A percentile compares a stretch with the other conserved stretches of the same genome.
Conservation (phyloP, 2,113 vertebrate genomes). For the Equus quagga region DNA sequence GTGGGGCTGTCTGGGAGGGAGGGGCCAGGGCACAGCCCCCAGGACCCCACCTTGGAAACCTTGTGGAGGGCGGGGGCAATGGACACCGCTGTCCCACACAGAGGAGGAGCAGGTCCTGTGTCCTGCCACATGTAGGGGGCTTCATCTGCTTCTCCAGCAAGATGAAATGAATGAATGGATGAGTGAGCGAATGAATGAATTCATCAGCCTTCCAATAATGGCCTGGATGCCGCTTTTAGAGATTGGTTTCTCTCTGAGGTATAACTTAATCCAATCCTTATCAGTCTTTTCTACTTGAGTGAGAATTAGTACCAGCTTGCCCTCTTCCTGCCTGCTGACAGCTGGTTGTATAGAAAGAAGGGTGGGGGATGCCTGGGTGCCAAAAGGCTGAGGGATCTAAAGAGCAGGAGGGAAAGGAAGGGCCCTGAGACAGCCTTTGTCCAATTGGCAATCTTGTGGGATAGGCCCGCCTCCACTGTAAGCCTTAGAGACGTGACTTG, state of each 20-base stretch:
- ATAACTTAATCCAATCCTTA: neutral
- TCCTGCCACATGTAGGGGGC: neutral
- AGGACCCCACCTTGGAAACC: neutral
- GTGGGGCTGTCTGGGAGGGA: neutral
- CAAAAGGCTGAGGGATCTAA: neutral
- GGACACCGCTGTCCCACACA: neutral
- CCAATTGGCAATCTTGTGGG: no score
- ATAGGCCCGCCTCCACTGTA: neutral
- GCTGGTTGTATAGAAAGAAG: neutral
- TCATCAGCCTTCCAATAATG: no score
- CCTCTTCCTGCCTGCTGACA: neutral
- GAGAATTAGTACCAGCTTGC: neutral
- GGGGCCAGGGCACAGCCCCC: accelerated
- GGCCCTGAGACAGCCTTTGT: neutral
- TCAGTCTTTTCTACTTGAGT: neutral
- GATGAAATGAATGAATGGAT: neutral
- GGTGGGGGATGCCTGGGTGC: neutral
- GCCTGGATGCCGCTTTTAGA: neutral
- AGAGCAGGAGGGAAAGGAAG: neutral
- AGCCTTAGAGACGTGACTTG: neutral
- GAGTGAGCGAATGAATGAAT: no score
- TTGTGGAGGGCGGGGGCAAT: neutral
- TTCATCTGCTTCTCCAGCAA: neutral
- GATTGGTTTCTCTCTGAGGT: neutral
- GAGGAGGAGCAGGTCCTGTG: no score